Percentiles rank a stretch among this genome's conserved stretches.
Evolutionary conservation across 1,140 invertebrate species (phyloP).

Genomic region (Eciton burchellii): DNA sequence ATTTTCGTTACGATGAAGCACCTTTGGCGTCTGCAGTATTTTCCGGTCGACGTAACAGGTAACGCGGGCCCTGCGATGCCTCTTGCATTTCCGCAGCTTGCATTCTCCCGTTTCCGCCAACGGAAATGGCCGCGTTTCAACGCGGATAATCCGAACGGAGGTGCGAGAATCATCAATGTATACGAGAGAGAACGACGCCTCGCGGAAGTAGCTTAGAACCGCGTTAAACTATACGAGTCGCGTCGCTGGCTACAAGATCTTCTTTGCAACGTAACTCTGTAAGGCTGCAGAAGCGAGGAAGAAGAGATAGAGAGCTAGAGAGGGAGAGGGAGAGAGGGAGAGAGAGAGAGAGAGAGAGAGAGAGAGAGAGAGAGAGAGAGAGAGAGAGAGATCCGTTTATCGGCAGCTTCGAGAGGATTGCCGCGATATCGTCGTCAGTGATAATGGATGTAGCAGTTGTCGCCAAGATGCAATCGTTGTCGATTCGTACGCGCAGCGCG

Average conservation of each 20-base stretch:
- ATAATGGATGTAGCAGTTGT: slow-evolving; percentile 38
- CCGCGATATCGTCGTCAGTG: slow-evolving; percentile 36
- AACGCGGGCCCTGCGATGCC: neutral
- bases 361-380: neutral
- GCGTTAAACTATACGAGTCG: slow-evolving; percentile 2
- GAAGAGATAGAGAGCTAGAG: no score
- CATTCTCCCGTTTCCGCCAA: neutral
- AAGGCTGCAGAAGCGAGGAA: no score
- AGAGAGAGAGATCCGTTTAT: neutral
- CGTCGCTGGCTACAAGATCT: neutral
- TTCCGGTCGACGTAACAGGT: slow-evolving; percentile 1
- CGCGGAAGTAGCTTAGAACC: slow-evolving; percentile 21
- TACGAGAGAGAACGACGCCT: slow-evolving; percentile 34
- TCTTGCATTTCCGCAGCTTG: slow-evolving; percentile 1
- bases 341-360: neutral
- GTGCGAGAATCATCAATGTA: neutral
- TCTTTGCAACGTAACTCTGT: neutral
- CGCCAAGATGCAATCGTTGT: slow-evolving; percentile 34
- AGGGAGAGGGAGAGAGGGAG: neutral
- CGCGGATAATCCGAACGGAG: neutral
- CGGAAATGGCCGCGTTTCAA: neutral
- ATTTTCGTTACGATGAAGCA: slow-evolving; percentile 8
- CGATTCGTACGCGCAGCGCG: slow-evolving; percentile 46
- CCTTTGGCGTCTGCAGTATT: slow-evolving; percentile 22
- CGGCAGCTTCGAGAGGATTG: slow-evolving; percentile 23